Conservation (phyloP, 2,113 vertebrate species). For the Tinamus guttatus region DNA sequence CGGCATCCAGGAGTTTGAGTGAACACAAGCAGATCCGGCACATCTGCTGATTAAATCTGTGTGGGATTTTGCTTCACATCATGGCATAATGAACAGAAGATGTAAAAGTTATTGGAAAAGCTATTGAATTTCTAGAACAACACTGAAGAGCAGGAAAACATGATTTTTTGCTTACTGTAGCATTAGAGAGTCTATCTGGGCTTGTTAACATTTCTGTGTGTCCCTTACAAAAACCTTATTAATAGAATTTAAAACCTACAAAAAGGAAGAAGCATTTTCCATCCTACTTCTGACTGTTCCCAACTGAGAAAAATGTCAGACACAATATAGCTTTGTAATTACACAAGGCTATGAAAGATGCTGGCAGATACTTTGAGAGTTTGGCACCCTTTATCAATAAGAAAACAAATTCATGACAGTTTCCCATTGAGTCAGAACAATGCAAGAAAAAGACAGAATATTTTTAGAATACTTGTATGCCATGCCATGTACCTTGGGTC, state of each 20-base stretch:
- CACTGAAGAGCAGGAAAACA: background rate
- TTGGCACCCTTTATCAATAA: slow-evolving; percentile 11
- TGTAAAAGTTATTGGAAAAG: background rate
- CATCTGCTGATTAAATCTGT: background rate
- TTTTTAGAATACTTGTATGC: background rate
- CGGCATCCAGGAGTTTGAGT: background rate
- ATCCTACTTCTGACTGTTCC: slow-evolving; percentile 29
- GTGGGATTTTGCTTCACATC: background rate
- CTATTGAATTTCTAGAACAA: background rate
- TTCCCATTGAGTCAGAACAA: slow-evolving; percentile 24
- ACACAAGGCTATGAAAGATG: slow-evolving; percentile 4
- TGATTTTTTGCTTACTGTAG: background rate
- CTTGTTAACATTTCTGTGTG: background rate
- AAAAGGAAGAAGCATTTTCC: slow-evolving; percentile 2
- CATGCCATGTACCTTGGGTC: background rate
- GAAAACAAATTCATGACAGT: slow-evolving; percentile 17
- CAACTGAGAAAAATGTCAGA: slow-evolving; percentile 17
- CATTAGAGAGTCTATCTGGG: background rate
- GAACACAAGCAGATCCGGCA: background rate
- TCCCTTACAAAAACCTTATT: background rate
- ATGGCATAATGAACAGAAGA: background rate
- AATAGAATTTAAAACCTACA: slow-evolving; percentile 10
- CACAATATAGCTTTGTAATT: background rate
- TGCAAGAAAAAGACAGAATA: background rate
- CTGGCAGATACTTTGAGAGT: slow-evolving; percentile 35